Evolutionary conservation across 2,888 invertebrate species (phyloP).

Genomic region (Lasioglossum lativentre): DNA sequence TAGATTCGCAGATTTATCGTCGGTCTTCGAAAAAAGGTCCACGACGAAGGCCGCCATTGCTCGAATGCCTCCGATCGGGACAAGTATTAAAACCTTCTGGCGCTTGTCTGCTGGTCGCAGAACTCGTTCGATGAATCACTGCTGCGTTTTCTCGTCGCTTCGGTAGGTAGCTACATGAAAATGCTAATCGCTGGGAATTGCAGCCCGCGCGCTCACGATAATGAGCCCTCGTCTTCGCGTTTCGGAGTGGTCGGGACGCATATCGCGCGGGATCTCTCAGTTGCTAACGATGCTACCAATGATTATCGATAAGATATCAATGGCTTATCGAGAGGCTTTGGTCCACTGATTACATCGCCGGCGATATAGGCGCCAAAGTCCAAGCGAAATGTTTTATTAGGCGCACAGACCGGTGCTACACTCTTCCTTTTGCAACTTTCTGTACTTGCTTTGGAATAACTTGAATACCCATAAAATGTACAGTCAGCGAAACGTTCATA

Average conservation of each 20-base stretch:
- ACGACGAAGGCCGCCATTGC: conserved; percentile 22
- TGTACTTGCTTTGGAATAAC: neutral
- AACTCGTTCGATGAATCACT: conserved; percentile 69
- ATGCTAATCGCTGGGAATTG: conserved; percentile 63
- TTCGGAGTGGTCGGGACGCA: conserved; percentile 40
- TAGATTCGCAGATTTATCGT: conserved; percentile 37
- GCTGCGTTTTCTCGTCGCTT: conserved; percentile 62
- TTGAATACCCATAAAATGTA: neutral
- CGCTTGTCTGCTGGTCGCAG: conserved; percentile 58
- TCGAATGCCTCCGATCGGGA: conserved; percentile 49
- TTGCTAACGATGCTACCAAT: neutral
- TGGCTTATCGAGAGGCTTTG: neutral
- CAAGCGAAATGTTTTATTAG: conserved; percentile 9
- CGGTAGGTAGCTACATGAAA: conserved; percentile 63
- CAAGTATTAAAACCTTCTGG: conserved; percentile 60
- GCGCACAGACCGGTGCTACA: neutral
- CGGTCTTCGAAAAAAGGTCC: conserved; percentile 3
- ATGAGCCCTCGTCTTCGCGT: conserved; percentile 55
- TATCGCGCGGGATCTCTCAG: conserved; percentile 18
- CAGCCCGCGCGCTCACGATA: conserved; percentile 53
- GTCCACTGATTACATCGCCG: conserved; percentile 1
- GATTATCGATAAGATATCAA: conserved; percentile 22
- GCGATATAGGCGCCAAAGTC: neutral
- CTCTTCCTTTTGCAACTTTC: neutral
- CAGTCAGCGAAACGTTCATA: neutral